These are phyloP conservation scores for Cepphus grylle DNA, from an alignment of 2,113 vertebrate genomes.

Conservation along the genomic window DNA sequence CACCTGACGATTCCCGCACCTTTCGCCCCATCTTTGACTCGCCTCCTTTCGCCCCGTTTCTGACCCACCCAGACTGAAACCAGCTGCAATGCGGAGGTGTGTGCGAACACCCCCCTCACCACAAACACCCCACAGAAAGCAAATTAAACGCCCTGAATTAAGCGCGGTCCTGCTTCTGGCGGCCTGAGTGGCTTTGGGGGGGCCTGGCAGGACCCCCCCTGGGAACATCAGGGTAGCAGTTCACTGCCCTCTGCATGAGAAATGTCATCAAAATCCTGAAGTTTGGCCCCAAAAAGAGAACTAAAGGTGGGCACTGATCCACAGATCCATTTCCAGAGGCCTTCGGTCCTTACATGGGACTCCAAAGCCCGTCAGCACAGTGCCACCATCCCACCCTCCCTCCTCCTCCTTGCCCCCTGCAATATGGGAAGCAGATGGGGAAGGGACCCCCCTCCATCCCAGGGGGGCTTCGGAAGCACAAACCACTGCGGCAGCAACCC, in stretches of 20 bases:
- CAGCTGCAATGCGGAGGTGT: accelerated
- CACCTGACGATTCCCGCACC: accelerated
- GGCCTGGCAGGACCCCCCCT: not conserved
- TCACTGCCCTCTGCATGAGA: not conserved
- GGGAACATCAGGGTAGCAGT: not conserved
- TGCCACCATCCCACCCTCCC: not conserved
- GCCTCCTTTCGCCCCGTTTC: not conserved
- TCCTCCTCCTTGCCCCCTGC: not conserved
- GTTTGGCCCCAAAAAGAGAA: not conserved
- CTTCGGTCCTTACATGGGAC: not conserved
- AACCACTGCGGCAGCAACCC: accelerated
- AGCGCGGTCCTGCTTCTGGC: not conserved
- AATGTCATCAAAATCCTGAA: not conserved
- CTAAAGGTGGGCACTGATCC: not conserved
- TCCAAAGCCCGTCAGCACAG: accelerated
- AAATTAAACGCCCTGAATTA: not conserved
- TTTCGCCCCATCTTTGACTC: accelerated
- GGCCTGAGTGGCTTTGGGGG: not conserved
- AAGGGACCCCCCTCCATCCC: not conserved
- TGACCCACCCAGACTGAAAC: not conserved
- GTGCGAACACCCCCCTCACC: not conserved
- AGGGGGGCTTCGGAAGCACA: not conserved
- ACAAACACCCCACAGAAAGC: not conserved
- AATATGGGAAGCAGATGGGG: accelerated
- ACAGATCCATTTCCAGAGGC: not conserved